phyloP scores from a whole-genome alignment of 2,888 invertebrate genomes.

The Athripsodes cinereus region DNA sequence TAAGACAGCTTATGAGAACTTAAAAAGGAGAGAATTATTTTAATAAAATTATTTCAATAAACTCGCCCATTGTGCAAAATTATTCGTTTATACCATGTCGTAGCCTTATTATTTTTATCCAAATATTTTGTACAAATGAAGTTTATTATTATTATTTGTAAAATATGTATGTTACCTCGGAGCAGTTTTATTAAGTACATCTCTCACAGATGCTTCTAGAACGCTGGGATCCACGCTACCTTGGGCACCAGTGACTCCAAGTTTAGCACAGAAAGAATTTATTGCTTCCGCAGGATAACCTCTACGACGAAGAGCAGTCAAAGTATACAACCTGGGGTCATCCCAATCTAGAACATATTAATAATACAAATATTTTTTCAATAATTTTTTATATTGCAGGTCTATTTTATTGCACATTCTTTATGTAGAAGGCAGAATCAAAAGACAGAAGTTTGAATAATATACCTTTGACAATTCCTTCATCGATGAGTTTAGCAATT shows the following conservation, averaged over 20 bases:
- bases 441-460: conserved; percentile 1
- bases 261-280: conserved; percentile 90
- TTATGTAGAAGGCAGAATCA: too few species aligned
- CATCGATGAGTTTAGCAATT: conserved; percentile 88
- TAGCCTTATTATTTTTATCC: too few species aligned
- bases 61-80: too few species aligned
- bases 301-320: conserved; percentile 87
- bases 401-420: too few species aligned
- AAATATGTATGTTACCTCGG: conserved; percentile 65
- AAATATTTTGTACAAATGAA: too few species aligned
- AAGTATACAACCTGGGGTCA: conserved; percentile 93
- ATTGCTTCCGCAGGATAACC: conserved; percentile 93
- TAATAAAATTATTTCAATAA: too few species aligned
- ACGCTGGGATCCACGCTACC: conserved; percentile 84
- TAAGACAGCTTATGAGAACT: too few species aligned
- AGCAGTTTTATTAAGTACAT: conserved; percentile 81
- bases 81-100: too few species aligned
- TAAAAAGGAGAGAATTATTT: too few species aligned
- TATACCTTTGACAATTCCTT: conserved; percentile 74
- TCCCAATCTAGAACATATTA: conserved; percentile 83
- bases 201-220: conserved; percentile 88
- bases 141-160: too few species aligned
- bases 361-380: too few species aligned
- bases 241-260: conserved; percentile 87
- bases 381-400: too few species aligned